phyloP scores from a whole-genome alignment of 2,797 vertebrate genomes.

The Gorsachius magnificus region DNA sequence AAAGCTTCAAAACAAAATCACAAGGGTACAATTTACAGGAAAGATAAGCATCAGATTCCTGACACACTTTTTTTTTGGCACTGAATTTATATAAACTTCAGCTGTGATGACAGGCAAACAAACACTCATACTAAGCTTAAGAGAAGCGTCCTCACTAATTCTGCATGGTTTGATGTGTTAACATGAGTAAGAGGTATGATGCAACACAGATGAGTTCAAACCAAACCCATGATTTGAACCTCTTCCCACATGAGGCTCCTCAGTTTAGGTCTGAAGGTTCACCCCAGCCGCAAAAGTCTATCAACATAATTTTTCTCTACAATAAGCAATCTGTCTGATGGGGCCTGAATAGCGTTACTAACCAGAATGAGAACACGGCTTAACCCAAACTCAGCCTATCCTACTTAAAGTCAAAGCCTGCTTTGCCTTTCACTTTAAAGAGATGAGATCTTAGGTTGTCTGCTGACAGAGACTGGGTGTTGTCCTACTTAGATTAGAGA shows the following conservation, averaged over 20 bases:
- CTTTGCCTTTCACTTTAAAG: neutral
- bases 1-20: conserved; percentile 5
- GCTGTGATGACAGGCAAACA: conserved; percentile 1
- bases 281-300: neutral
- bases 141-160: neutral
- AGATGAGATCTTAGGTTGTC: neutral
- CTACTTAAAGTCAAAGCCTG: neutral
- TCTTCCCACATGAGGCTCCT: neutral
- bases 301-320: neutral
- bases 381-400: neutral
- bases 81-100: neutral
- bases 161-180: neutral
- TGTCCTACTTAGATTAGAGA: neutral
- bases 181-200: neutral
- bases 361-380: neutral
- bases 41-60: conserved; percentile 12
- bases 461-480: conserved; percentile 11
- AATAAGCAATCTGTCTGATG: neutral
- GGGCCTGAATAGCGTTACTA: neutral
- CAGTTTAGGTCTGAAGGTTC: neutral
- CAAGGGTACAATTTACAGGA: conserved; percentile 7
- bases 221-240: neutral
- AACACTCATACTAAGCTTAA: neutral
- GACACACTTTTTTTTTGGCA: neutral
- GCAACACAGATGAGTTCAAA: neutral